Conservation (phyloP, 2,113 vertebrate species). For the Oncorhynchus nerka region DNA sequence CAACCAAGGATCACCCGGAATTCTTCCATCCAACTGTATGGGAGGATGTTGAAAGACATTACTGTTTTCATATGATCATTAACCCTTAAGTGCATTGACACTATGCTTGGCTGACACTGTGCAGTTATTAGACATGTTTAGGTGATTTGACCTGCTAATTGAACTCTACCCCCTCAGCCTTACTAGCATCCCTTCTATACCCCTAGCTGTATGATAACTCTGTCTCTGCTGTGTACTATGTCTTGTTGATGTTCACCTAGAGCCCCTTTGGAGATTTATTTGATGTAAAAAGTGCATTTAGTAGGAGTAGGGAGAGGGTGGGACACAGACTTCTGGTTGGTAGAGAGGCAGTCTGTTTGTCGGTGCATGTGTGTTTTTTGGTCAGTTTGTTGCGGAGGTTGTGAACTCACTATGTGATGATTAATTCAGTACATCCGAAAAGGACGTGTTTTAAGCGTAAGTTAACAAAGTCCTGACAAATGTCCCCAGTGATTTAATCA, state of each 20-base stretch:
- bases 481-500: conserved; percentile 62
- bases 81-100: conserved; percentile 76
- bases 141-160: conserved; percentile 75
- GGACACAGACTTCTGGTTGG: conserved; percentile 68
- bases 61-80: conserved; percentile 73
- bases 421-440: conserved; percentile 70
- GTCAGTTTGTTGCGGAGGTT: conserved; percentile 72
- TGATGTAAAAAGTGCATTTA: conserved; percentile 75
- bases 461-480: conserved; percentile 52
- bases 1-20: conserved; percentile 63
- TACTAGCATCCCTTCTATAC: conserved; percentile 66
- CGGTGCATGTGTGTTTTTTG: conserved; percentile 76
- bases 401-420: conserved; percentile 70
- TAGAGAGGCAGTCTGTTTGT: conserved; percentile 70
- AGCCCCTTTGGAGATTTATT: conserved; percentile 66
- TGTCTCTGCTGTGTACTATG: conserved; percentile 77
- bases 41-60: conserved; percentile 70
- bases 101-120: conserved; percentile 75
- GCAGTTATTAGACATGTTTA: conserved; percentile 74
- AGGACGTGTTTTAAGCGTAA: conserved; percentile 60
- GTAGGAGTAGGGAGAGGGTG: conserved; percentile 67
- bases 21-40: conserved; percentile 71
- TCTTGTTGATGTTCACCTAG: conserved; percentile 79
- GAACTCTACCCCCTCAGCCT: conserved; percentile 53
- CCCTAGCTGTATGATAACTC: conserved; percentile 73